phyloP scores from a whole-genome alignment of 1,140 invertebrate genomes.

The Solenopsis fugax region DNA sequence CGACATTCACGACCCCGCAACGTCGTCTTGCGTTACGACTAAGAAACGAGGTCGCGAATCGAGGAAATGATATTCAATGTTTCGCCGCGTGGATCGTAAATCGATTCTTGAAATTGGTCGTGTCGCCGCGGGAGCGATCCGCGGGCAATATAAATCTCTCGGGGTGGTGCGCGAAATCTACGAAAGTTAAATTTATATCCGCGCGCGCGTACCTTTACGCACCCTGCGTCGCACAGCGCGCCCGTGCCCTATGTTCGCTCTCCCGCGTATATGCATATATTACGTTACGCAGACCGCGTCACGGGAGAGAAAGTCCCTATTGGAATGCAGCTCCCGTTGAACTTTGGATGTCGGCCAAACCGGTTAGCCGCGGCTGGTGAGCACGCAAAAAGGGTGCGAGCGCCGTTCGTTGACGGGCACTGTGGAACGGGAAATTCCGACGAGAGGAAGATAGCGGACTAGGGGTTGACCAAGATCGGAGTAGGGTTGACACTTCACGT shows the following conservation, averaged over 20 bases:
- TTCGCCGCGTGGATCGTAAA: conserved; percentile 28
- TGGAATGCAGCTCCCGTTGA: conserved; percentile 65
- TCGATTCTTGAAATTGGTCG: conserved; percentile 44
- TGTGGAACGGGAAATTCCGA: conserved; percentile 7
- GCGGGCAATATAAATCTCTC: conserved; percentile 50
- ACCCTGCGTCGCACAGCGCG: background rate
- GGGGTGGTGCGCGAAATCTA: background rate
- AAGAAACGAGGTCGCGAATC: conserved; percentile 5
- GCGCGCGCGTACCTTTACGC: conserved; percentile 35
- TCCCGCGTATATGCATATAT: conserved; percentile 33
- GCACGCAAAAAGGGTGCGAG: conserved; percentile 66
- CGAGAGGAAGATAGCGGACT: background rate
- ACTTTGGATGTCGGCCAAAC: conserved; percentile 76
- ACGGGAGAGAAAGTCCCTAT: conserved; percentile 52
- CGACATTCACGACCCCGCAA: background rate
- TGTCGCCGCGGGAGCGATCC: conserved; percentile 29
- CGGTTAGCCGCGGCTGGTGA: conserved; percentile 65
- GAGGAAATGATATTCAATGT: conserved; percentile 47
- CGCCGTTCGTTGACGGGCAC: conserved; percentile 19
- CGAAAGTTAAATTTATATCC: conserved; percentile 23
- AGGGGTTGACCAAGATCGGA: conserved; percentile 2
- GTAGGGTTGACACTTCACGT: conserved; percentile 40
- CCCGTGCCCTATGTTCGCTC: background rate
- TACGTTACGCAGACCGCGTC: conserved; percentile 24
- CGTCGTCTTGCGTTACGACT: background rate